A percentile compares a stretch with the other conserved stretches of the same genome.
Evolutionary conservation across 53 echinoderm and acorn worm genomes (phyloP).

Genomic region (Echinarachnius parma): DNA sequence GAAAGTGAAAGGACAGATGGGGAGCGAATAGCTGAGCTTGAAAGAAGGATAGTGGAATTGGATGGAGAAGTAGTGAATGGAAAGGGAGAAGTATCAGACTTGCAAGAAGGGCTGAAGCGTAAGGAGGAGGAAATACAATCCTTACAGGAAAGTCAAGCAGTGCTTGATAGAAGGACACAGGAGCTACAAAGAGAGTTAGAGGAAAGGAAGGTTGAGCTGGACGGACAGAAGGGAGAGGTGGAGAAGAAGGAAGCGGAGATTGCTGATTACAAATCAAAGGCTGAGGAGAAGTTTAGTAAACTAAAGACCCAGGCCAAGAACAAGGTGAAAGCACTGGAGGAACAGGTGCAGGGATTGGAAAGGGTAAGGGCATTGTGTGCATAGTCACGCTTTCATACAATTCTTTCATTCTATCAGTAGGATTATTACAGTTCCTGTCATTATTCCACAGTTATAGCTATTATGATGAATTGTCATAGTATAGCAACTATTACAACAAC

Average conservation of each 20-base stretch:
- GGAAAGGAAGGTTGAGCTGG: conserved; percentile 14
- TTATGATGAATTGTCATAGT: too few species aligned
- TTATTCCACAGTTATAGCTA: too few species aligned
- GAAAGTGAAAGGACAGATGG: conserved; percentile 7
- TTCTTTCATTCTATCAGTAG: too few species aligned
- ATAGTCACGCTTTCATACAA: too few species aligned
- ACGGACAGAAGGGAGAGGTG: conserved; percentile 33
- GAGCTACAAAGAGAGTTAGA: conserved; percentile 17
- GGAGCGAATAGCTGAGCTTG: conserved; percentile 8
- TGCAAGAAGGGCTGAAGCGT: not conserved
- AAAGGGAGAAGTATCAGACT: not conserved
- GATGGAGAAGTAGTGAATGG: conserved; percentile 16
- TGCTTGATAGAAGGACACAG: not conserved
- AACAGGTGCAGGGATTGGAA: conserved; percentile 82
- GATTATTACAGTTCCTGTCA: too few species aligned
- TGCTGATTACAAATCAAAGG: conserved; percentile 68
- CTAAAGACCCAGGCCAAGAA: conserved; percentile 92
- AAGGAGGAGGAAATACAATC: conserved; percentile 6
- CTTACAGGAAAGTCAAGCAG: not conserved
- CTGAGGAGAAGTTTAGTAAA: conserved; percentile 80
- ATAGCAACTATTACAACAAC: too few species aligned
- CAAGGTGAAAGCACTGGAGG: conserved; percentile 87
- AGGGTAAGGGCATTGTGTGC: too few species aligned
- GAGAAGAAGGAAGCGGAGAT: conserved; percentile 57
- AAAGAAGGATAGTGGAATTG: conserved; percentile 27